Base-by-base conservation (phyloP, 2,113 vertebrate genomes). In the Otocyon megalotis region DNA sequence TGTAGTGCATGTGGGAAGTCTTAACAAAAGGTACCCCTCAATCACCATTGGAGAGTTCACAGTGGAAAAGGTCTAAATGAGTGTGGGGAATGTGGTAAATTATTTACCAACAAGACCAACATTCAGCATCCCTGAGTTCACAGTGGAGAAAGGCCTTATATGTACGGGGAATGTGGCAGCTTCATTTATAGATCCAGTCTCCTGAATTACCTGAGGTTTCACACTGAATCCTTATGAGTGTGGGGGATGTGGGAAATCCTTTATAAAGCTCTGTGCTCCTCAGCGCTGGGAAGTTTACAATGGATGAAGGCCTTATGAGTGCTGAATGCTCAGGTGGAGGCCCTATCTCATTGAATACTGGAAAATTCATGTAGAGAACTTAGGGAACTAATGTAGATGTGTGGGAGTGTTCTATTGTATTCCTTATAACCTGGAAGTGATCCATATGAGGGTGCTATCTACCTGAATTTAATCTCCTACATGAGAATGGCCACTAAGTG, bases 241-340 rank as follows among this genome's bases (percentile, higher is more conserved):
- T 14, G 32, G 37, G 0, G 79, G 79, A 35, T 79, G 84, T 93
- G 90, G 94, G 37, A 95, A 81, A 58, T 58, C 58, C 35, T 96
- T 89, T 11, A 89, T 65, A 97, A 32, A 95, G 67, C 67, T 80
- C 16, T 81, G 22, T 35, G 32, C 79, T 58, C 37, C 37, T 43
- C 37, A 43, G 37, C 37, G 37, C 37, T 43, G 37, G 37, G 37
- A 43, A 43, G 4, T 43, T 43, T 43, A 43, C 37, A 43, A 43
- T 43, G 89, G 93, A 30, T 79, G 88, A 84, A 94, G 90, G 53
- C 89, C 91, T 35, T 97, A 91, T 35, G 48, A 96, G 22, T 54
- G 32, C 24, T 8, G 53, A 72, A 32, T 10, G 15, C 48, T 30
- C 76, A 10, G 28, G 28, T 37, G 63, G 63, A 90, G 28, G 28